Conservation (phyloP, 2,797 vertebrate genomes). For the Sebastes aleutianus region DNA sequence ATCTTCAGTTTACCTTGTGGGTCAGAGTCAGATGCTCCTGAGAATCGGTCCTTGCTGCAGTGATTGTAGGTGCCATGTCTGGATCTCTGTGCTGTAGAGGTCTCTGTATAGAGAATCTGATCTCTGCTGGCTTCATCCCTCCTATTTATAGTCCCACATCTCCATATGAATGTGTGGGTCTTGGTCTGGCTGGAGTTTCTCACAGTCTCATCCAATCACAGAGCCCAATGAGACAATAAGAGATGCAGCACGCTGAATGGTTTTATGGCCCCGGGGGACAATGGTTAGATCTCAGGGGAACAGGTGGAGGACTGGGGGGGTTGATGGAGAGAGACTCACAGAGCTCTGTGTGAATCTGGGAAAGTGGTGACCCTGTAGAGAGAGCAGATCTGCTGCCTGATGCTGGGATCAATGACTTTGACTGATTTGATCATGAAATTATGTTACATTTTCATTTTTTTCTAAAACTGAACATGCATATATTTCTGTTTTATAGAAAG, state of each 20-base stretch:
- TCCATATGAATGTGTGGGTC: constrained; percentile 85
- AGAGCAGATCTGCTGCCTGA: constrained; percentile 42
- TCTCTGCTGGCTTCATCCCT: constrained; percentile 61
- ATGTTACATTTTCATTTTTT: background rate
- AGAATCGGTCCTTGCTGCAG: constrained; percentile 60
- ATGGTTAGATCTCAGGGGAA: constrained; percentile 65
- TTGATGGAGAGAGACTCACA: constrained; percentile 24
- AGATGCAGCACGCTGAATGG: constrained; percentile 57
- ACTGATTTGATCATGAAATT: constrained; percentile 21
- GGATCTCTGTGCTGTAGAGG: constrained; percentile 69
- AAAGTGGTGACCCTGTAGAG: constrained; percentile 41
- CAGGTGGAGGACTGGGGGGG: constrained; percentile 32
- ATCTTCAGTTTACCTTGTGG: constrained; percentile 75
- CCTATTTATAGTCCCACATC: constrained; percentile 87
- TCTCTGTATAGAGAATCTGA: constrained; percentile 75
- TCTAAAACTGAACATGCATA: background rate
- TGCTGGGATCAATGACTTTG: constrained; percentile 38
- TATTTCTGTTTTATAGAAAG: background rate
- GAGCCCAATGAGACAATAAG: constrained; percentile 62
- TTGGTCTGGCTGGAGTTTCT: constrained; percentile 77
- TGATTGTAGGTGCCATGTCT: constrained; percentile 81
- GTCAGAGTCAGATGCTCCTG: constrained; percentile 68
- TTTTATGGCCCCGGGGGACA: constrained; percentile 61
- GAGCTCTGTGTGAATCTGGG: constrained; percentile 49
- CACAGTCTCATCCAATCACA: constrained; percentile 86